Evolutionary conservation across 1,140 invertebrate species (phyloP).

Genomic region (Drosophila bifasciata): DNA sequence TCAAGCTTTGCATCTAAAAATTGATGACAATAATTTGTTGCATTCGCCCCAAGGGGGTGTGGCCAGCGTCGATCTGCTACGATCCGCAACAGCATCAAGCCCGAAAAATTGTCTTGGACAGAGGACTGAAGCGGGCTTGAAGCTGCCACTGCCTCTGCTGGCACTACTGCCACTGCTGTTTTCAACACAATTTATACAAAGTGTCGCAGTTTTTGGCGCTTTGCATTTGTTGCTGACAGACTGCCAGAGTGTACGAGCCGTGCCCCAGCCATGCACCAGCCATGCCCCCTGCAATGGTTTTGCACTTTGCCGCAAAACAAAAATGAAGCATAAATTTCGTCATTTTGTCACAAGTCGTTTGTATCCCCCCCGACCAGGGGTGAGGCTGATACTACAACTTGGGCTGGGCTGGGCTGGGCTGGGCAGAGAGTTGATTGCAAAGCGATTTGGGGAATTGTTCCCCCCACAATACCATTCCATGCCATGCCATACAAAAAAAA

Average conservation of each 20-base stretch:
- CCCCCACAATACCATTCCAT: conserved; percentile 60
- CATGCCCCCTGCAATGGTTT: conserved; percentile 41
- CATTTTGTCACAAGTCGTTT: conserved; percentile 79
- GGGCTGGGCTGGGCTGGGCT: conserved; percentile 45
- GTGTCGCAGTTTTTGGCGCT: conserved; percentile 80
- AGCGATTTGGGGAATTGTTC: conserved; percentile 71
- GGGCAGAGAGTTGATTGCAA: conserved; percentile 56
- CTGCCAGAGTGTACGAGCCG: conserved; percentile 9
- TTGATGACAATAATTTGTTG: conserved; percentile 82
- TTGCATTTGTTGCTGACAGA: conserved; percentile 80
- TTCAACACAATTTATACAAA: conserved; percentile 81
- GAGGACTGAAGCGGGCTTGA: conserved; percentile 58
- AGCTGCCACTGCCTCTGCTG: conserved; percentile 31
- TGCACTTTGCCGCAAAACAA: conserved; percentile 69
- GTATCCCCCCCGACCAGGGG: too few species aligned
- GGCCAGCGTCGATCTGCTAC: conserved; percentile 35
- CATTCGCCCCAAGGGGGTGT: conserved; percentile 77
- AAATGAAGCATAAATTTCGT: conserved; percentile 77
- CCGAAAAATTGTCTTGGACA: conserved; percentile 70
- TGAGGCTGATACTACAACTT: neutral
- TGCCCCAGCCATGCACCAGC: conserved; percentile 8
- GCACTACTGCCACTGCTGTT: conserved; percentile 58
- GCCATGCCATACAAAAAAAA: too few species aligned
- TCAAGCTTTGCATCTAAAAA: conserved; percentile 81
- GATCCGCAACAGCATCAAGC: conserved; percentile 13